A percentile compares a stretch with the other conserved stretches of the same genome.
Evolutionary conservation across 2,888 invertebrate species (phyloP).

Genomic region (Microchrysa polita): DNA sequence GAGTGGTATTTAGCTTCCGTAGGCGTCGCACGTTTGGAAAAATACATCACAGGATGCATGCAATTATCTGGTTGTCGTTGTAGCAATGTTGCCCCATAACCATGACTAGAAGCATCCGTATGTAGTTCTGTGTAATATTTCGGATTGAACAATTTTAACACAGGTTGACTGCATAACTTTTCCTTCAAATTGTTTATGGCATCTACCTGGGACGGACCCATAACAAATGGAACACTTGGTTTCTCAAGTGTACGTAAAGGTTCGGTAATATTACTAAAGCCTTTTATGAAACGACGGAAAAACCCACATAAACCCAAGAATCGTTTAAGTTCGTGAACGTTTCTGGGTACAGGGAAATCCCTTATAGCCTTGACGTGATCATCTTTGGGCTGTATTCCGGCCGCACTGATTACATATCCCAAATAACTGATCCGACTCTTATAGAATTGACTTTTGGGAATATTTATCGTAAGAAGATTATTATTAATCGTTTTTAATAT

Average conservation of each 20-base stretch:
- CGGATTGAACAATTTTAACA: conserved; percentile 55
- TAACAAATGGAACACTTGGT: conserved; percentile 14
- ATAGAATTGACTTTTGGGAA: conserved; percentile 37
- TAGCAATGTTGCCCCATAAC: conserved; percentile 55
- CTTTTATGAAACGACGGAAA: not conserved
- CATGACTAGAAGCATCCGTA: conserved; percentile 53
- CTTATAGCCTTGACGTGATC: not conserved
- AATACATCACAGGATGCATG: conserved; percentile 55
- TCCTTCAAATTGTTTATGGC: conserved; percentile 13
- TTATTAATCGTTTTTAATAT: conserved; percentile 45
- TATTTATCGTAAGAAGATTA: conserved; percentile 41
- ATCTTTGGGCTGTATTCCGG: too few relatives aligned
- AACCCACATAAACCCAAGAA: not conserved
- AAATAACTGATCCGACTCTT: not conserved
- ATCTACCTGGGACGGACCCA: not conserved
- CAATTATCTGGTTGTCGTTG: conserved; percentile 51
- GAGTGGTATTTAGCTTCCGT: conserved; percentile 54
- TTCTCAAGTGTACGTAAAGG: conserved; percentile 20
- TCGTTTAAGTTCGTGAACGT: not conserved
- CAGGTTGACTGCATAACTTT: conserved; percentile 42
- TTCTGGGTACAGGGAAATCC: not conserved
- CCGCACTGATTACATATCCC: not conserved
- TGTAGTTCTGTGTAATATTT: conserved; percentile 54
- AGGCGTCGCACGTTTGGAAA: conserved; percentile 53
- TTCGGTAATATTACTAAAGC: conserved; percentile 44